Conservation (phyloP, 1,140 invertebrate species). For the Carcinoscorpius rotundicauda region DNA sequence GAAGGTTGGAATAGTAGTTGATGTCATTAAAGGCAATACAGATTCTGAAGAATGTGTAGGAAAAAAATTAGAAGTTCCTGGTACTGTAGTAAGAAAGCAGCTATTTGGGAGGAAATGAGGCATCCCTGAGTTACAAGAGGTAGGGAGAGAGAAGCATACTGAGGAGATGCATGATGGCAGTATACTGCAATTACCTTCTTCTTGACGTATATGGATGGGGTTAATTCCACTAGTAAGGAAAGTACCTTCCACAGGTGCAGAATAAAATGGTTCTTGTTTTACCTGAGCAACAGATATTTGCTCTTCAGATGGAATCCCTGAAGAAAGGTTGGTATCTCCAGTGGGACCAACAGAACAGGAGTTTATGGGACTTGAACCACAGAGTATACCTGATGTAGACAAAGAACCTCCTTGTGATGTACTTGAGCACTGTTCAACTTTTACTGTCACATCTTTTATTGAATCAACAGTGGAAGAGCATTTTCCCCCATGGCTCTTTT, state of each 20-base stretch:
- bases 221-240: background rate
- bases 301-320: background rate
- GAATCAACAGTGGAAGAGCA: background rate
- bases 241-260: background rate
- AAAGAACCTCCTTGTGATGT: no score
- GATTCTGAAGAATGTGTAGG: constrained; percentile 14
- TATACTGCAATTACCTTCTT: no score
- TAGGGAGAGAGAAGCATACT: constrained; percentile 13
- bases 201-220: background rate
- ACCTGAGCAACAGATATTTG: background rate
- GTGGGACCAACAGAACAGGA: no score
- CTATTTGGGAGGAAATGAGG: constrained; percentile 17
- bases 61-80: constrained; percentile 8
- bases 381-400: no score
- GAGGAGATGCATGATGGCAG: background rate
- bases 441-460: background rate
- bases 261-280: background rate
- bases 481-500: constrained; percentile 46
- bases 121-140: constrained; percentile 7
- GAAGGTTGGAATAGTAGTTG: constrained; percentile 6
- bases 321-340: background rate
- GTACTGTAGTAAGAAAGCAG: constrained; percentile 13
- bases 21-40: background rate
- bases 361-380: no score
- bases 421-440: background rate